phyloP scores from a whole-genome alignment of 2,797 vertebrate species.

The Hippoglossus hippoglossus region DNA sequence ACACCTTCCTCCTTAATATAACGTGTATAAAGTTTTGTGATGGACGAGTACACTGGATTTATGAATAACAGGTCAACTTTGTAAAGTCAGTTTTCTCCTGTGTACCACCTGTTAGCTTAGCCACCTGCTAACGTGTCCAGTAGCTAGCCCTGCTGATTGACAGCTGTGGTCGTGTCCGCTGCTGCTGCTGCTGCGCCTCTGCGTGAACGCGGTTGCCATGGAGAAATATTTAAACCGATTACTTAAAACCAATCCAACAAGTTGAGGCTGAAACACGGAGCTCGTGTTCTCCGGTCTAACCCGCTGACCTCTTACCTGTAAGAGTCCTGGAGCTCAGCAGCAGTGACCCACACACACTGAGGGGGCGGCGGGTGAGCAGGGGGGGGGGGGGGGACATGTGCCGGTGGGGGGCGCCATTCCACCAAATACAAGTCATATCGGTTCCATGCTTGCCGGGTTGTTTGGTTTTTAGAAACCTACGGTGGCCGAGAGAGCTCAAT shows the following conservation, averaged over 20 bases:
- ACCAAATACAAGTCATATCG: too few species aligned
- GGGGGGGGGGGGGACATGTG: accelerated
- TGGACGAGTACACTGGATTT: background rate
- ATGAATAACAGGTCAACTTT: too few species aligned
- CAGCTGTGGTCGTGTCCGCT: background rate
- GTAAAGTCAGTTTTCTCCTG: background rate
- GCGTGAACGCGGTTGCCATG: background rate
- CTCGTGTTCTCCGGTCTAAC: background rate
- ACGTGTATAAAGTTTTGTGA: background rate
- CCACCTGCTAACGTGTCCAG: background rate
- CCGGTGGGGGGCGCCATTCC: constrained; percentile 14
- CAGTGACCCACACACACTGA: background rate
- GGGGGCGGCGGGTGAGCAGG: accelerated
- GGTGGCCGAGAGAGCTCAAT: too few species aligned
- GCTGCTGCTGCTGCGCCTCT: too few species aligned
- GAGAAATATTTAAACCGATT: background rate
- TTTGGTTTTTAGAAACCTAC: background rate
- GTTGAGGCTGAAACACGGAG: too few species aligned
- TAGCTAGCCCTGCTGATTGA: background rate
- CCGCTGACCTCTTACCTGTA: constrained; percentile 25
- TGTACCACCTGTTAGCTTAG: background rate
- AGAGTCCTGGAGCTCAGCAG: background rate
- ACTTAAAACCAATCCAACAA: background rate
- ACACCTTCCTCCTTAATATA: too few species aligned
- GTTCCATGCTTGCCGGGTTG: background rate